Conservation (phyloP, 2,797 vertebrate species). For the Parotocinclus haroldoi region DNA sequence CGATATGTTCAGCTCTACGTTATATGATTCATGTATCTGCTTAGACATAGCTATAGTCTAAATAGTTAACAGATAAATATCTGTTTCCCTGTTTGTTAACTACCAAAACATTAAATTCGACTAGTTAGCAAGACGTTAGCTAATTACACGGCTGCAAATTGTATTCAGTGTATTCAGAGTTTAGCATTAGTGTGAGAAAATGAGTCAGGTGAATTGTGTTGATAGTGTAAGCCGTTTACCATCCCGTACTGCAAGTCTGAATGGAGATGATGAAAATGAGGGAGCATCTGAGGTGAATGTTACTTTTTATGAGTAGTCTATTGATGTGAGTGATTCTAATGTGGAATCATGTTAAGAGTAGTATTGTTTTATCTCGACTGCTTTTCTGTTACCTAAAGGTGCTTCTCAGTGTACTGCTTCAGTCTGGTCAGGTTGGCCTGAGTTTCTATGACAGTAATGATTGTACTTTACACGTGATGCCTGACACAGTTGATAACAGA, state of each 20-base stretch:
- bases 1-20: too few relatives aligned
- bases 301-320: not conserved
- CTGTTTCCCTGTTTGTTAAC: too few relatives aligned
- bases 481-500: slow-evolving; percentile 77
- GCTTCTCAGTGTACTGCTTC: slow-evolving; percentile 81
- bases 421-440: slow-evolving; percentile 78
- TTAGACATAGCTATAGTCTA: too few relatives aligned
- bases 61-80: too few relatives aligned
- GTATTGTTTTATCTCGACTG: not conserved
- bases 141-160: too few relatives aligned
- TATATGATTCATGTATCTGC: too few relatives aligned
- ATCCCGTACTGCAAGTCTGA: not conserved
- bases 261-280: slow-evolving; percentile 60
- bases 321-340: not conserved
- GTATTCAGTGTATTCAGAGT: not conserved
- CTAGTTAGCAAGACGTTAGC: too few relatives aligned
- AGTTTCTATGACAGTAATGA: slow-evolving; percentile 86
- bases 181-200: not conserved
- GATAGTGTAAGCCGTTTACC: not conserved
- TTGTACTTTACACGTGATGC: slow-evolving; percentile 83
- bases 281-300: slow-evolving; percentile 55
- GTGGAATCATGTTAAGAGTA: too few relatives aligned
- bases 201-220: slow-evolving; percentile 5
- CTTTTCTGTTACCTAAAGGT: slow-evolving; percentile 60
- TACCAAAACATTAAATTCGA: too few relatives aligned